Conservation (phyloP, 2,113 vertebrate genomes). For the Spheniscus mendiculus region DNA sequence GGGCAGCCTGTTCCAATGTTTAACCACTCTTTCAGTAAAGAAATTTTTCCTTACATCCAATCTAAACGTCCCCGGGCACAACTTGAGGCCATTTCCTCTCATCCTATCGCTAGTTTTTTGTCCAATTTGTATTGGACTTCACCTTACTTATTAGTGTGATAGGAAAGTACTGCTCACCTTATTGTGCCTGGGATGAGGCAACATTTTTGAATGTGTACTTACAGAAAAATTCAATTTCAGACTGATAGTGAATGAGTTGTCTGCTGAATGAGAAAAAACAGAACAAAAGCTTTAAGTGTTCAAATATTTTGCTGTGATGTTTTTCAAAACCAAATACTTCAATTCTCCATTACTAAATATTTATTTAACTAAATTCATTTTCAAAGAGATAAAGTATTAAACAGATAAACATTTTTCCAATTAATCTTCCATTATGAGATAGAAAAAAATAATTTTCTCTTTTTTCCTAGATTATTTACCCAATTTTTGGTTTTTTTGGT, state of each 20-base stretch:
- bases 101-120: too few relatives aligned
- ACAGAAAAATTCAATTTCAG: background rate
- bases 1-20: too few relatives aligned
- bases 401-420: background rate
- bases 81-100: too few relatives aligned
- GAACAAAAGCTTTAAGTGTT: background rate
- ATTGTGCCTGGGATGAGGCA: background rate
- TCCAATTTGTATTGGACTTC: background rate
- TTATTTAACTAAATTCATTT: background rate
- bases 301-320: background rate
- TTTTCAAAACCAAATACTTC: background rate
- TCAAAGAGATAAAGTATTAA: background rate
- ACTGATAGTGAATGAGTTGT: background rate
- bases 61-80: too few relatives aligned
- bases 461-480: background rate
- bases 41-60: too few relatives aligned
- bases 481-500: background rate
- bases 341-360: background rate
- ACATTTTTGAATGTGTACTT: background rate
- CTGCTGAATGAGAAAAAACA: background rate
- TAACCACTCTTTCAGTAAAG: too few relatives aligned
- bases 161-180: background rate
- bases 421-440: background rate
- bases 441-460: background rate
- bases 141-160: background rate